Percentiles rank a stretch among this genome's conserved stretches.
These are phyloP conservation scores for Triops longicaudatus DNA, from an alignment of 1,140 invertebrate genomes.

Conservation along the genomic window DNA sequence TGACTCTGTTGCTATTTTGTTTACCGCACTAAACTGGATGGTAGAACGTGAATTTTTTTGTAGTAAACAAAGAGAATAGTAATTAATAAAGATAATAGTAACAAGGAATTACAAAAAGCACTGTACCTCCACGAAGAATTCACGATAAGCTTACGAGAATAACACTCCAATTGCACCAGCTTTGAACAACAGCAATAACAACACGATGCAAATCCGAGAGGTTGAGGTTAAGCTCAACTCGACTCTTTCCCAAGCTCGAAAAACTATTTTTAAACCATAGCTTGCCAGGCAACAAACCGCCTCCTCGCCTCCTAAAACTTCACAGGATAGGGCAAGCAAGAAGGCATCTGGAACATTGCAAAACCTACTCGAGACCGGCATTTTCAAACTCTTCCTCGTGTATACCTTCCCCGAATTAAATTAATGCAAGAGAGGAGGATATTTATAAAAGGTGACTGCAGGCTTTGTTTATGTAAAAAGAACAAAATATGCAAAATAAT, in stretches of 20 bases:
- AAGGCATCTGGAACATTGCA: conserved; percentile 5
- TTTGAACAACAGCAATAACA: neutral
- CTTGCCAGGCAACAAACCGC: neutral
- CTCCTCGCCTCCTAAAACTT: neutral
- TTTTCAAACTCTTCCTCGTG: neutral
- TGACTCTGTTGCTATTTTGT: no score
- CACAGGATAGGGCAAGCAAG: neutral
- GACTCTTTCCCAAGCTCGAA: neutral
- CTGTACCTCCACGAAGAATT: neutral
- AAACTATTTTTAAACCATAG: conserved; percentile 6
- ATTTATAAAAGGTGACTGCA: neutral
- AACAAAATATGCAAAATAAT: neutral
- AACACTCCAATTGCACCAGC: neutral
- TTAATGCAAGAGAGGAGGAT: neutral
- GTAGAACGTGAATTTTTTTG: no score
- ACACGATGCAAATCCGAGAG: neutral
- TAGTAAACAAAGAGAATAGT: no score
- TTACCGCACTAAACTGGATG: no score
- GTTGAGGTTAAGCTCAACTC: conserved; percentile 11
- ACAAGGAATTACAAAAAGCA: neutral
- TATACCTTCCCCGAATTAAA: neutral
- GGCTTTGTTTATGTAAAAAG: neutral
- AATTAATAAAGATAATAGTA: neutral
- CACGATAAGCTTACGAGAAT: neutral
- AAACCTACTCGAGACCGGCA: neutral